These are phyloP conservation scores for Columba janthina DNA, from an alignment of 2,113 vertebrate species.

Conservation along the genomic window DNA sequence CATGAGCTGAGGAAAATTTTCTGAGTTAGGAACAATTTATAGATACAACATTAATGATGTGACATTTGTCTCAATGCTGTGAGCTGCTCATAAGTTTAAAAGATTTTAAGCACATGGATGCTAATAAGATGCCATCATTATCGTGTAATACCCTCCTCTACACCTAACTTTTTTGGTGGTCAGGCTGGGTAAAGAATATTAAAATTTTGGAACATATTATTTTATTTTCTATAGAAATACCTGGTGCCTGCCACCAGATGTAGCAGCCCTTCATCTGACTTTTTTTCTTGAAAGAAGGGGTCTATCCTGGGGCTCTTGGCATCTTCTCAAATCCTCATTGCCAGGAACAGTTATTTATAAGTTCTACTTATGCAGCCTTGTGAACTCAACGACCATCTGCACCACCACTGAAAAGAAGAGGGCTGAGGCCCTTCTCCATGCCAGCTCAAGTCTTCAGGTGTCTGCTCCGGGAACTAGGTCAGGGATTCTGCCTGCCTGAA, in stretches of 20 bases:
- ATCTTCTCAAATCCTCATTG: not conserved
- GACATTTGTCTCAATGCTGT: not conserved
- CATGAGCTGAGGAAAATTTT: not conserved
- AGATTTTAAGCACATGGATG: not conserved
- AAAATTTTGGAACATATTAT: not conserved
- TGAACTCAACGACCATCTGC: not conserved
- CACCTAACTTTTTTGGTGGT: not conserved
- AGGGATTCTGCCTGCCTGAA: not conserved
- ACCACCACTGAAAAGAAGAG: not conserved
- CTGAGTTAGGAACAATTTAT: not conserved
- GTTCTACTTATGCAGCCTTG: not conserved
- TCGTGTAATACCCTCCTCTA: not conserved
- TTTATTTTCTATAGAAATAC: not conserved
- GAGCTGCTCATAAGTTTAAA: not conserved
- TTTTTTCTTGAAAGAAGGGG: not conserved
- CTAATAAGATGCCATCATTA: not conserved
- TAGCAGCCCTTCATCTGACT: not conserved
- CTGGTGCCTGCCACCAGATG: not conserved
- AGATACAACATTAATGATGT: not conserved
- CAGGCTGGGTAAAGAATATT: not conserved
- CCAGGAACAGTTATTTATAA: not conserved
- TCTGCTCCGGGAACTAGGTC: not conserved
- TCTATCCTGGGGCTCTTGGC: fast-evolving
- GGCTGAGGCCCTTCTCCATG: not conserved
- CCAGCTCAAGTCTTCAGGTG: not conserved